These are phyloP conservation scores for Sarcoramphus papa DNA, from an alignment of 2,797 vertebrate species.

Conservation along the genomic window DNA sequence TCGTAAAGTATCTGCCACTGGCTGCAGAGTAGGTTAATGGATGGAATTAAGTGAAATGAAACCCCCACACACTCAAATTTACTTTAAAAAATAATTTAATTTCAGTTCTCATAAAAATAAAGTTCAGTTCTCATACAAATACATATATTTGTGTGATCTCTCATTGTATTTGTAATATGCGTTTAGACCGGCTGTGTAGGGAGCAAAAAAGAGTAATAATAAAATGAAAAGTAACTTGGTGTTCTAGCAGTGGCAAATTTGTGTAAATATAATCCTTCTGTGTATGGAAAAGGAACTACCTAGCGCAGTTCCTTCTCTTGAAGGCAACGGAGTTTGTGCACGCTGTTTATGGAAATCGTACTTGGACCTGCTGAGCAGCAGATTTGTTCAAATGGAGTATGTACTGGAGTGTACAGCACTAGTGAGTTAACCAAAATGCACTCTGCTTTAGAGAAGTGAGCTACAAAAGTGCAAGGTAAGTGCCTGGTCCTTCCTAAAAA, in stretches of 20 bases:
- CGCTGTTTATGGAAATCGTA: background rate
- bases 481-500: background rate
- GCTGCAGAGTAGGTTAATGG: background rate
- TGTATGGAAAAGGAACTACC: background rate
- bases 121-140: background rate
- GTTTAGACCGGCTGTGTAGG: background rate
- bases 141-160: background rate
- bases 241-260: background rate
- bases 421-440: background rate
- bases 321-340: background rate
- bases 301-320: background rate
- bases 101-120: background rate
- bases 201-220: background rate
- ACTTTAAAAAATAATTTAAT: background rate
- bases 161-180: background rate
- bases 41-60: background rate
- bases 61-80: background rate
- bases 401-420: background rate
- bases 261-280: background rate
- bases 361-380: background rate
- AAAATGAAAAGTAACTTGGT: background rate
- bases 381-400: background rate
- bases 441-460: background rate
- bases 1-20: background rate
- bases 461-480: background rate